Evolutionary conservation across 2,797 vertebrate species (phyloP).

Genomic region (Falco cherrug): DNA sequence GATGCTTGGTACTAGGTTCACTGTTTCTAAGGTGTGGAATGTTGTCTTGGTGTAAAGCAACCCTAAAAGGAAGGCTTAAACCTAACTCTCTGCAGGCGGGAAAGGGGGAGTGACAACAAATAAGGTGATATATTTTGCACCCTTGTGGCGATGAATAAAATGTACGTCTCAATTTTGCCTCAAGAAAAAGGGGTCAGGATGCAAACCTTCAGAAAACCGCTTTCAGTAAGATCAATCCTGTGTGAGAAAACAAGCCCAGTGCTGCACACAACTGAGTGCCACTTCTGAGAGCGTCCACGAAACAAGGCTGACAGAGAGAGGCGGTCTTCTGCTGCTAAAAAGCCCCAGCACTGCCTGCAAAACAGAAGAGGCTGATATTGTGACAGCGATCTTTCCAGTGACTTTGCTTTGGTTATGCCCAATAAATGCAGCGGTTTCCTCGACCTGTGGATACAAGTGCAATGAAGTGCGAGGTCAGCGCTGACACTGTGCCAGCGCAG

Average conservation of each 20-base stretch:
- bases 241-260: constrained; percentile 1
- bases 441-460: background rate
- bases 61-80: constrained; percentile 55
- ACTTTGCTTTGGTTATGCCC: background rate
- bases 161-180: background rate
- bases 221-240: background rate
- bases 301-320: background rate
- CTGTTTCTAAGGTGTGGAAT: constrained; percentile 29
- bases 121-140: background rate
- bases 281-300: background rate
- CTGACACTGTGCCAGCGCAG: rapidly evolving
- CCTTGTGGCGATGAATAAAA: constrained; percentile 7
- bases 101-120: background rate
- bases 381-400: background rate
- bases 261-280: background rate
- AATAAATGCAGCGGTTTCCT: background rate
- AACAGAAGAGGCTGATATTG: constrained; percentile 11
- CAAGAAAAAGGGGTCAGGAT: background rate
- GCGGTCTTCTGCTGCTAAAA: background rate
- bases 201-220: background rate
- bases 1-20: constrained; percentile 29
- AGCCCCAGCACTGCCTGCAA: constrained; percentile 45
- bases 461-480: rapidly evolving
- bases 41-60: constrained; percentile 42
- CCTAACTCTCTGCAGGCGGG: background rate